phyloP scores from a whole-genome alignment of 2,797 vertebrate species.

The Myotis vivesi region DNA sequence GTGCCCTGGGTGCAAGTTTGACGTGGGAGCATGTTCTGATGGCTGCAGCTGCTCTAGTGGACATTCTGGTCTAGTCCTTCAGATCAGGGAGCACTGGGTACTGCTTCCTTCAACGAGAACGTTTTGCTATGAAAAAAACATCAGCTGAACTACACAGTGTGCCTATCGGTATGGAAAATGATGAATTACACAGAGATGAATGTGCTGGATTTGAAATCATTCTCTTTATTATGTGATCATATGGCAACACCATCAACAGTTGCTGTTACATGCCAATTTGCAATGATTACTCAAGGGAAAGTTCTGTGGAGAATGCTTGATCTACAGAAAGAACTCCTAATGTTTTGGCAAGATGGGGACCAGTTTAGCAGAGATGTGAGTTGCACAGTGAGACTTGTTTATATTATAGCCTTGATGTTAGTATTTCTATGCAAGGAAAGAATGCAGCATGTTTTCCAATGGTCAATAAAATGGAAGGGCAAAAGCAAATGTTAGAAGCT shows the following conservation, averaged over 20 bases:
- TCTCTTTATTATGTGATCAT: background rate
- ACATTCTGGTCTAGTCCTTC: background rate
- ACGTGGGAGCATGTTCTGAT: background rate
- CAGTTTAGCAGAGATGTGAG: background rate
- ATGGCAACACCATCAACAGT: background rate
- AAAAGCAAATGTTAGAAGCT: background rate
- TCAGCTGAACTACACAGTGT: background rate
- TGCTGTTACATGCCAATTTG: background rate
- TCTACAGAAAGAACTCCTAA: background rate
- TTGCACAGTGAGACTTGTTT: background rate
- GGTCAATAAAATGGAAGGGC: background rate
- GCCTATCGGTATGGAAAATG: background rate
- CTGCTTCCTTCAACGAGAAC: background rate
- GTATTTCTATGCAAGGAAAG: background rate
- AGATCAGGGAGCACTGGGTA: background rate
- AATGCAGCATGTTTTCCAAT: background rate
- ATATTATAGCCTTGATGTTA: background rate
- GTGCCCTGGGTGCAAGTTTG: background rate
- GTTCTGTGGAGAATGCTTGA: background rate
- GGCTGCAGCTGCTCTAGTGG: background rate
- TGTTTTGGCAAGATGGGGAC: background rate
- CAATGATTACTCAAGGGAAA: background rate
- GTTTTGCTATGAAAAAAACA: background rate
- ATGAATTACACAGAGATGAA: background rate
- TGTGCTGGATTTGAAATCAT: background rate